Base-by-base conservation (phyloP, 2,797 vertebrate species). In the Chiroxiphia lanceolata region DNA sequence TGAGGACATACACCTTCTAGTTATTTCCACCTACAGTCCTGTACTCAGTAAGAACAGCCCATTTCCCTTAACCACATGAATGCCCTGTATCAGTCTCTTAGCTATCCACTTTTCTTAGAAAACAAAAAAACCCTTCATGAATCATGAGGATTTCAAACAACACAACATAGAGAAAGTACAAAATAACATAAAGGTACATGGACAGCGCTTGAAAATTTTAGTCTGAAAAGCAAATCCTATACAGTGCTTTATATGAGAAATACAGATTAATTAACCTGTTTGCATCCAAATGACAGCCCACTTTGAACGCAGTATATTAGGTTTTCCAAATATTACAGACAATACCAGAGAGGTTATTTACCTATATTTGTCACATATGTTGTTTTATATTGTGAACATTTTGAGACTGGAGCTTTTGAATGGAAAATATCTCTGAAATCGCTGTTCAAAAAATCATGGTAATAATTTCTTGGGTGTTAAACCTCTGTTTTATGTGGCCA, bases 151-250 rank as follows among this genome's bases (percentile, higher is more conserved):
- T 85, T 85, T 69, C 50, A 77, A 64, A 42, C n/a, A 27, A 17
- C 11, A 18, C 8, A 65, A 40, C 0, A 1, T 0, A 25, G 6
- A 64, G 3, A 19, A 68, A 61, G 27, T 25, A 64, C 13, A 70
- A 68, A 80, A 42, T 21, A 71, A 54, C 21, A 45, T 11, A 51
- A 42, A 47, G 12, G 4, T 44, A 11, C 23, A 11, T 6, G 47
- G 22, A 16, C 61, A 57, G 31, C 3, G 29, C 19, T 12, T 63
- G 34, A 78, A 78, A 90, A 60, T 21, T 67, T 65, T 27, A 38
- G 25, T 27, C 59, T 56, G 54, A 50, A 78, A 67, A 88, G 7
- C 31, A 75, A 53, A 70, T 69, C 18, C 26, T 29, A 17, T 2
- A 23, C 5, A 56, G 15, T 0, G 0, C 2, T 63, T n/a, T 57